These are phyloP conservation scores for Plusia festucae DNA, from an alignment of 2,888 invertebrate species.

Conservation along the genomic window DNA sequence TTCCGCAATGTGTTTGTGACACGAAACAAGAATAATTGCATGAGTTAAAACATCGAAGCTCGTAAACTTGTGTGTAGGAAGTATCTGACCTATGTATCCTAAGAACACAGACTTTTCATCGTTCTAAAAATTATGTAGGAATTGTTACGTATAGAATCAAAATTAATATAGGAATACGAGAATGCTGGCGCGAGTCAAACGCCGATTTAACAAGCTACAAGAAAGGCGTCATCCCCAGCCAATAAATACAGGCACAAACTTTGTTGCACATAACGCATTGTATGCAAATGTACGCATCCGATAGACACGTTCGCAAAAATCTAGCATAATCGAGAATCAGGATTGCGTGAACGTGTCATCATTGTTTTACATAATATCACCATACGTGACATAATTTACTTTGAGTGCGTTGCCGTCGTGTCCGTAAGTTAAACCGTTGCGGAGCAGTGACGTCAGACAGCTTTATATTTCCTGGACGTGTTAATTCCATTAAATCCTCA, in stretches of 20 bases:
- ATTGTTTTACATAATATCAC: slow-evolving; percentile 62
- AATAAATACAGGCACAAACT: slow-evolving; percentile 20
- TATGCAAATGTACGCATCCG: slow-evolving; percentile 54
- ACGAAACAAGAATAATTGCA: neutral
- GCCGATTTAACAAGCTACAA: slow-evolving; percentile 19
- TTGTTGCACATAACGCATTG: slow-evolving; percentile 43
- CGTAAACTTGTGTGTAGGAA: no score
- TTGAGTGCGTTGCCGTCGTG: slow-evolving; percentile 49
- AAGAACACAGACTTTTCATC: no score
- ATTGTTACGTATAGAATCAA: no score
- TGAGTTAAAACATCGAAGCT: no score
- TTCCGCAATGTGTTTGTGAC: neutral
- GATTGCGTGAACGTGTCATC: slow-evolving; percentile 61
- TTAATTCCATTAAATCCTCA: slow-evolving; percentile 60
- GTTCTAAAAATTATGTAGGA: no score
- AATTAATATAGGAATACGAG: no score
- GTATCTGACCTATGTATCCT: no score
- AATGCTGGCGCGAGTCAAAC: no score
- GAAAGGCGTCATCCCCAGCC: slow-evolving; percentile 63
- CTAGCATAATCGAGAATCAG: slow-evolving; percentile 58
- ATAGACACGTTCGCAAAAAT: slow-evolving; percentile 60
- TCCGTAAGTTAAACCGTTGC: slow-evolving; percentile 51
- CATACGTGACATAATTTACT: slow-evolving; percentile 66
- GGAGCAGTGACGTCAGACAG: slow-evolving; percentile 49
- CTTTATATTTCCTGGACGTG: slow-evolving; percentile 59